Base-by-base conservation (phyloP, 2,888 invertebrate genomes). In the Drosophila quinaria region DNA sequence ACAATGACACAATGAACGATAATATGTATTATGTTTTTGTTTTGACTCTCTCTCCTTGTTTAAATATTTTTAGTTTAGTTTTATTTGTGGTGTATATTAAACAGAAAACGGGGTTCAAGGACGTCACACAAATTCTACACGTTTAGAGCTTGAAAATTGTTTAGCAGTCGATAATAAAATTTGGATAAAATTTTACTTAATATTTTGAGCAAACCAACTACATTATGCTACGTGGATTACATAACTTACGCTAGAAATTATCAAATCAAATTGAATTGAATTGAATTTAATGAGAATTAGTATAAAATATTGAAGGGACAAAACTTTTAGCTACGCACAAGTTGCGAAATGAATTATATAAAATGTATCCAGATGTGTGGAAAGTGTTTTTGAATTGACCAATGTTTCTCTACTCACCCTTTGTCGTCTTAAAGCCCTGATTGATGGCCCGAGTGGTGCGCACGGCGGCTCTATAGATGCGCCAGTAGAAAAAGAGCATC, bases 401-500 rank as follows among this genome's bases (percentile, higher is more conserved):
- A n/a, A 29, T 51, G 6, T 13, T 15, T 49, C 22, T 25, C 13
- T 55, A 91, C 90, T 92, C 90, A 94, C 96, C 96, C 94, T 97
- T 97, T 62, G 97, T 97, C 64, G 97, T 97, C 81, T 97, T 95
- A 91, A 97, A 97, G 74, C 97, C 97, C 92, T 97, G 97, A 93
- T 97, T 97, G 90, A 98, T 98, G 68, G 97, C 97, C 85, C 96
- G 95, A n/a, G 97, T 98, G 25, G 98, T 97, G 80, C 97, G 95
- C 13, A 97, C 96, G 31, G 99, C 99, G 4, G 98, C 98, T 80
- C 97, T 95, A 94, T 98, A 99, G 87, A 99, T 99, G 85, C 97
- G 95, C 97, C 98, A 98, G 93, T 99, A 99, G 94, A 99, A 98
- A 94, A 98, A 98, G 88, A 98, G 94, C 97, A 99, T 99, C 81